Conservation (phyloP, 2,888 invertebrate species). For the Tuberolachnus salignus region DNA sequence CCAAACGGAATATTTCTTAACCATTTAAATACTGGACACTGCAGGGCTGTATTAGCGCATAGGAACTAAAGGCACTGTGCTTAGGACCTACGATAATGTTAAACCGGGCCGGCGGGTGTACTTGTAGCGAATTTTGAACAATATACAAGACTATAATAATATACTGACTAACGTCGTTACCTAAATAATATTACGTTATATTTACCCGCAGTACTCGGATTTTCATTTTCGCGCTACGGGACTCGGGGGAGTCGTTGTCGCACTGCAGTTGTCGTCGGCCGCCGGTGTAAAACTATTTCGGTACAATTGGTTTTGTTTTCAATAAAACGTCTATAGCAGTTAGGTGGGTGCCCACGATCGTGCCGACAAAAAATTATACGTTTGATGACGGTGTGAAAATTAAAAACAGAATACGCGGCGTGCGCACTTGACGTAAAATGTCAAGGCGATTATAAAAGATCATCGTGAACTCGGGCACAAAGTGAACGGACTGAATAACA, state of each 20-base stretch:
- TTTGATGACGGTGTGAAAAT: neutral
- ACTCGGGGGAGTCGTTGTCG: neutral
- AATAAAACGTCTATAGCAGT: neutral
- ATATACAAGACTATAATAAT: too few relatives aligned
- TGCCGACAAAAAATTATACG: slow-evolving; percentile 3
- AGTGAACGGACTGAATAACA: slow-evolving; percentile 23
- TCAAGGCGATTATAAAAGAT: slow-evolving; percentile 40
- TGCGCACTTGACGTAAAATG: slow-evolving; percentile 43
- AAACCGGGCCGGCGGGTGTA: too few relatives aligned
- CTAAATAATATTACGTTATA: neutral
- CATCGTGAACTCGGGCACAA: slow-evolving; percentile 32
- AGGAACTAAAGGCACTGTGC: too few relatives aligned
- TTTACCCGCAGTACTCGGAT: slow-evolving; percentile 11
- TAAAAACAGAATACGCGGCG: neutral
- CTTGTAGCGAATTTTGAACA: too few relatives aligned
- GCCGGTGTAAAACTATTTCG: slow-evolving; percentile 13
- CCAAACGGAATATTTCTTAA: too few relatives aligned
- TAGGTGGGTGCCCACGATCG: too few relatives aligned
- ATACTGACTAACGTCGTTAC: too few relatives aligned
- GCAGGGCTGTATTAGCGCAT: too few relatives aligned
- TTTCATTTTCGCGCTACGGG: neutral
- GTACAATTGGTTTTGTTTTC: slow-evolving; percentile 1
- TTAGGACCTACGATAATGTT: too few relatives aligned
- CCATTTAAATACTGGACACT: too few relatives aligned
- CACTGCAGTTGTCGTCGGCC: neutral